These are phyloP conservation scores for Nasonia oneida DNA, from an alignment of 2,888 invertebrate genomes.

Conservation along the genomic window DNA sequence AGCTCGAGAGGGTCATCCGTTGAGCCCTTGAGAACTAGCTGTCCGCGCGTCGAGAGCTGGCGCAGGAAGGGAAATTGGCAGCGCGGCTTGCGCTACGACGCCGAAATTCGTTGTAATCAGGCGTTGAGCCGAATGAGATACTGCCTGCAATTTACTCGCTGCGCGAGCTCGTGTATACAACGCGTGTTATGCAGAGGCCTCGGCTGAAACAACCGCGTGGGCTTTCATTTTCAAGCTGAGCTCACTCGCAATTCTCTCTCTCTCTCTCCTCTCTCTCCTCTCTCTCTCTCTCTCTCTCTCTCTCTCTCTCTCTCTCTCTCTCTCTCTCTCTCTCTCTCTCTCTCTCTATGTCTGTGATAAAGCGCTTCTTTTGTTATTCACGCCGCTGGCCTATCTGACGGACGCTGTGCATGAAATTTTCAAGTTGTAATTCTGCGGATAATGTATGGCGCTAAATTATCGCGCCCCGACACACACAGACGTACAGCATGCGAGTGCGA, in stretches of 20 bases:
- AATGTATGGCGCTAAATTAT: not conserved
- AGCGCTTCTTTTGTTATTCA: slow-evolving; percentile 42
- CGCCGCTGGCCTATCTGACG: not conserved
- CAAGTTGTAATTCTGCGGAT: slow-evolving; percentile 21
- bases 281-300: too few relatives aligned
- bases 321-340: not conserved
- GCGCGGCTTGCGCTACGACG: not conserved
- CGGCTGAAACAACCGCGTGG: not conserved
- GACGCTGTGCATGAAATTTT: slow-evolving; percentile 14
- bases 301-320: too few relatives aligned
- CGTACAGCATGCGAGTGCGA: not conserved
- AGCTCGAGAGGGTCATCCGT: slow-evolving; percentile 2
- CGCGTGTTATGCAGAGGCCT: not conserved
- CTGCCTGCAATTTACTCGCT: slow-evolving; percentile 7
- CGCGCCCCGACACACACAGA: not conserved
- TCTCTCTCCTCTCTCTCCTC: too few relatives aligned
- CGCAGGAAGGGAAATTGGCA: not conserved
- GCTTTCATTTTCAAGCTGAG: slow-evolving; percentile 23
- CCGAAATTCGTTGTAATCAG: slow-evolving; percentile 50
- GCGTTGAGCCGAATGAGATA: slow-evolving; percentile 20
- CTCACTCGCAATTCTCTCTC: slow-evolving; percentile 27
- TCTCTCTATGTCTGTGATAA: slow-evolving; percentile 30
- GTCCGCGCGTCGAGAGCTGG: not conserved
- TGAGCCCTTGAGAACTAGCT: not conserved
- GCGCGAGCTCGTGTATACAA: not conserved